phyloP scores from a whole-genome alignment of 2,113 vertebrate genomes.

The Melanocharis versteri region DNA sequence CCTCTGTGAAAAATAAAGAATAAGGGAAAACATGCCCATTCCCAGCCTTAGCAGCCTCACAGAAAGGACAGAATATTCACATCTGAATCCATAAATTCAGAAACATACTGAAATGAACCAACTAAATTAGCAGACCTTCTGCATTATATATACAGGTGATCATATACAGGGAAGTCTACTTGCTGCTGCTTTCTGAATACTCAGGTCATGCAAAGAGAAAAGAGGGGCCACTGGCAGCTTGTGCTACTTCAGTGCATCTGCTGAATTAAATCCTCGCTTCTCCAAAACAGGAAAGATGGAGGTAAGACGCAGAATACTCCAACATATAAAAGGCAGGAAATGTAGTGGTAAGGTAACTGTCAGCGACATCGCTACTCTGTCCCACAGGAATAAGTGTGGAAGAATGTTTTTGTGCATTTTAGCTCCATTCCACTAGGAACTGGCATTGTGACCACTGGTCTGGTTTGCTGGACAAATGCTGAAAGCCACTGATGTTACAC shows the following conservation, averaged over 20 bases:
- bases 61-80: not conserved
- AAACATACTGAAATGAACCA: not conserved
- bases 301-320: not conserved
- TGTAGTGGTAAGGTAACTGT: not conserved
- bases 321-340: not conserved
- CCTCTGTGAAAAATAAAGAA: not conserved
- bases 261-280: not conserved
- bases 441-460: not conserved
- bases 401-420: not conserved
- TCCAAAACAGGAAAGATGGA: not conserved
- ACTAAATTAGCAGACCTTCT: not conserved
- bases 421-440: not conserved
- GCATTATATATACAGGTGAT: not conserved
- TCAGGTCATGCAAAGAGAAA: not conserved
- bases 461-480: not conserved
- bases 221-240: not conserved
- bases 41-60: not conserved
- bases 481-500: not conserved
- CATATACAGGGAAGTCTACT: not conserved
- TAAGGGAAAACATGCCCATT: not conserved
- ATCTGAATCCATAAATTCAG: not conserved
- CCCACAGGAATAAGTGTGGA: not conserved
- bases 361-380: rapidly evolving
- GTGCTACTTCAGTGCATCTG: not conserved
- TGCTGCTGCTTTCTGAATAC: not conserved